Percentiles rank a stretch among this genome's conserved stretches.
phyloP scores from a whole-genome alignment of 2,888 invertebrate genomes.

The Eupithecia dodoneata region DNA sequence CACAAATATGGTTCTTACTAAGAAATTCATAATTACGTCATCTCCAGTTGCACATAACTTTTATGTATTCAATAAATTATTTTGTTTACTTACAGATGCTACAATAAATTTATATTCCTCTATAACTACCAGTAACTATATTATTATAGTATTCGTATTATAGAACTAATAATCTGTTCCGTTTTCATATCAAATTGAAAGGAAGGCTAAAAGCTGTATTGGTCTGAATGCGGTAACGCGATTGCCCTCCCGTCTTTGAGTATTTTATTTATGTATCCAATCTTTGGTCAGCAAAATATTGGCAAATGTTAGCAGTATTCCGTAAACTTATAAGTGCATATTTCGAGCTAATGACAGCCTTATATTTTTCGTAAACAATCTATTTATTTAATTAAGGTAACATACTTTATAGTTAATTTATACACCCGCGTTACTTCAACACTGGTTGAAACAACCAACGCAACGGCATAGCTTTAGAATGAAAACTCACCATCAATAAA shows the following conservation, averaged over 20 bases:
- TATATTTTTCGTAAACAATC: conserved; percentile 32
- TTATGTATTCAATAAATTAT: conserved; percentile 26
- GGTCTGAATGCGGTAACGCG: background rate
- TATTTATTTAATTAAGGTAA: conserved; percentile 39
- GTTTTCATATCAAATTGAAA: conserved; percentile 21
- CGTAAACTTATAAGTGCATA: conserved; percentile 24
- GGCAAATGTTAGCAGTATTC: conserved; percentile 21
- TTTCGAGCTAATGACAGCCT: conserved; percentile 35
- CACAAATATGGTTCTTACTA: conserved; percentile 73
- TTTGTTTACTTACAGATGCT: conserved; percentile 44
- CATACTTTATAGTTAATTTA: conserved; percentile 29
- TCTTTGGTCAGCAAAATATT: conserved; percentile 45
- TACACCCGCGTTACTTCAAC: conserved; percentile 33
- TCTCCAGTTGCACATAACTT: conserved; percentile 48
- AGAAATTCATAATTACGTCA: conserved; percentile 62
- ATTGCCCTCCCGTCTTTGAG: conserved; percentile 35
- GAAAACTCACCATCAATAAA: conserved; percentile 45
- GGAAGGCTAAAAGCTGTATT: conserved; percentile 28
- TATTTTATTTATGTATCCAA: conserved; percentile 42
- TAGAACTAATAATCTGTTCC: conserved; percentile 31
- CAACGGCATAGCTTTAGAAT: conserved; percentile 28
- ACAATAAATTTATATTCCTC: conserved; percentile 21
- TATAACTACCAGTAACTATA: conserved; percentile 16
- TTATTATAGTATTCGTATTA: conserved; percentile 30
- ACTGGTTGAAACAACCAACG: conserved; percentile 33